Evolutionary conservation across 2,797 vertebrate species (phyloP).

Genomic region (Rhynchonycteris naso): DNA sequence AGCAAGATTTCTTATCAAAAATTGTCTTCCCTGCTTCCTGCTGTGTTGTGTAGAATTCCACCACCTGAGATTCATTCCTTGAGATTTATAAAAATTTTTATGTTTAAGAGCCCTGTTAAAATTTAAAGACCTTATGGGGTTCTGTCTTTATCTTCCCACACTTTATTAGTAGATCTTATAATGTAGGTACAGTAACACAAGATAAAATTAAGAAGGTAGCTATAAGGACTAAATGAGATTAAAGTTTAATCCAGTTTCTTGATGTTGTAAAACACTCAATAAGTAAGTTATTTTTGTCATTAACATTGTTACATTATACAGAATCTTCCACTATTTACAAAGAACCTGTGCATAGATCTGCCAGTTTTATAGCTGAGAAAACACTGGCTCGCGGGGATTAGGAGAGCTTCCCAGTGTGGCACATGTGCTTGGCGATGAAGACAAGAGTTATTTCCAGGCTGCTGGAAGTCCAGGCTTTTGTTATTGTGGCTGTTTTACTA

Average conservation of each 20-base stretch:
- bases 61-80: not conserved
- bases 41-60: not conserved
- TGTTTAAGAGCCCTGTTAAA: not conserved
- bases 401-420: not conserved
- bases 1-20: not conserved
- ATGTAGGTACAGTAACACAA: not conserved
- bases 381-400: not conserved
- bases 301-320: not conserved
- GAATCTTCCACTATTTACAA: not conserved
- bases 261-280: not conserved
- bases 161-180: not conserved
- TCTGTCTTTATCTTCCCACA: not conserved
- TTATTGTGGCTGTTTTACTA: not conserved
- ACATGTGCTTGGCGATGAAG: not conserved
- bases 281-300: not conserved
- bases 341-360: not conserved
- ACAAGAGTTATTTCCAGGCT: not conserved
- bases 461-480: not conserved
- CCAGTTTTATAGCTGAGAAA: not conserved
- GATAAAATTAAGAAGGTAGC: not conserved
- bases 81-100: not conserved
- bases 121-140: not conserved
- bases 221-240: not conserved
- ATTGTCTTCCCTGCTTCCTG: not conserved
- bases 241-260: not conserved